Percentiles rank a stretch among this genome's conserved stretches.
phyloP scores from a whole-genome alignment of 2,888 invertebrate genomes.

The Gastrophysa polygoni region DNA sequence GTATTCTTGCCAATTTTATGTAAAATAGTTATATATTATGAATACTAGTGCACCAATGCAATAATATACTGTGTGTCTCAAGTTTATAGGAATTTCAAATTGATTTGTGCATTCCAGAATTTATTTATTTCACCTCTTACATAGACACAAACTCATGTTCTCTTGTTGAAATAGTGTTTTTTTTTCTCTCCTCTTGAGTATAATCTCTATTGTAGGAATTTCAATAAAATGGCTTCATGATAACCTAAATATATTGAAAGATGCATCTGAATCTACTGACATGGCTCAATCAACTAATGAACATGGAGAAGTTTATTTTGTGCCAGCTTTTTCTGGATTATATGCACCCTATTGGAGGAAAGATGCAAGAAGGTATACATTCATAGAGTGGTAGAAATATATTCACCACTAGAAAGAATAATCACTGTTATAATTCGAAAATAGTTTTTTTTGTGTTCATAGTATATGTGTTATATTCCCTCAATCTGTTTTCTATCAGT shows the following conservation, averaged over 20 bases:
- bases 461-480: too few species aligned
- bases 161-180: background rate
- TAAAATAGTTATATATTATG: too few species aligned
- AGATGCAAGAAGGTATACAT: conserved; percentile 62
- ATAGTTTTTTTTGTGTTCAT: too few species aligned
- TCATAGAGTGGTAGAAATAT: background rate
- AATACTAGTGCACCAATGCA: too few species aligned
- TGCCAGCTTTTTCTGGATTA: conserved; percentile 96
- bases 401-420: too few species aligned
- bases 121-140: too few species aligned
- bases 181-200: background rate
- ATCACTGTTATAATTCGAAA: too few species aligned
- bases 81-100: too few species aligned
- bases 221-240: conserved; percentile 90
- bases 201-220: conserved; percentile 62
- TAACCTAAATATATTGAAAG: conserved; percentile 76
- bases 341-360: conserved; percentile 97
- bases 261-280: conserved; percentile 70
- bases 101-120: too few species aligned
- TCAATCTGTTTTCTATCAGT: too few species aligned
- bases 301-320: conserved; percentile 87
- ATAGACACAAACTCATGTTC: background rate
- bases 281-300: conserved; percentile 65
- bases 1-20: too few species aligned
- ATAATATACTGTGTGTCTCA: too few species aligned